Percentiles rank a stretch among this genome's conserved stretches.
These are phyloP conservation scores for Acanthosepion esculentum DNA, from an alignment of 2,888 invertebrate species.

Conservation along the genomic window DNA sequence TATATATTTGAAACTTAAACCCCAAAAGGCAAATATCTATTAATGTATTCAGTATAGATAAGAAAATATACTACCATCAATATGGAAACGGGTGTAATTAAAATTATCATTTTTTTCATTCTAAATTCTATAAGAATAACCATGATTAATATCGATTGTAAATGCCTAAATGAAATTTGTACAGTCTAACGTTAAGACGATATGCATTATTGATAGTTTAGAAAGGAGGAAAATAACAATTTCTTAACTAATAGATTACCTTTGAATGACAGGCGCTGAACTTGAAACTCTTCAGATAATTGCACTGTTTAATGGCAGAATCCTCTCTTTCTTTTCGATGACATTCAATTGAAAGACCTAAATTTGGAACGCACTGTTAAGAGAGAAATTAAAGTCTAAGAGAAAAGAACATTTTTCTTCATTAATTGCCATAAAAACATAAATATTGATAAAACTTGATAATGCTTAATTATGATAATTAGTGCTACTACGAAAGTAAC, in stretches of 20 bases:
- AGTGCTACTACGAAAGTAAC: too few relatives aligned
- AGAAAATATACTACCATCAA: not conserved
- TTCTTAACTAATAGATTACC: not conserved
- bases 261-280: not conserved
- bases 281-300: not conserved
- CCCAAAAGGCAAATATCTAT: not conserved
- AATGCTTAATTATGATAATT: not conserved
- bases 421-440: not conserved
- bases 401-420: not conserved
- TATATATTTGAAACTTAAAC: not conserved
- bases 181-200: too few relatives aligned
- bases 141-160: not conserved
- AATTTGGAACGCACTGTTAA: not conserved
- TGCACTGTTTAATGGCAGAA: not conserved
- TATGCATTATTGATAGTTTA: not conserved
- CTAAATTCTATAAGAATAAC: too few relatives aligned
- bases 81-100: too few relatives aligned
- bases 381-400: not conserved
- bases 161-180: not conserved
- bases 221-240: not conserved
- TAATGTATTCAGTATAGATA: not conserved
- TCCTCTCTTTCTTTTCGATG: not conserved
- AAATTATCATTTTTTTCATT: too few relatives aligned
- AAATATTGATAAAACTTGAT: not conserved
- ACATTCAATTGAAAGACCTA: not conserved